These are phyloP conservation scores for Pangasius krempfi DNA, from an alignment of 2,797 vertebrate genomes.

Conservation along the genomic window DNA sequence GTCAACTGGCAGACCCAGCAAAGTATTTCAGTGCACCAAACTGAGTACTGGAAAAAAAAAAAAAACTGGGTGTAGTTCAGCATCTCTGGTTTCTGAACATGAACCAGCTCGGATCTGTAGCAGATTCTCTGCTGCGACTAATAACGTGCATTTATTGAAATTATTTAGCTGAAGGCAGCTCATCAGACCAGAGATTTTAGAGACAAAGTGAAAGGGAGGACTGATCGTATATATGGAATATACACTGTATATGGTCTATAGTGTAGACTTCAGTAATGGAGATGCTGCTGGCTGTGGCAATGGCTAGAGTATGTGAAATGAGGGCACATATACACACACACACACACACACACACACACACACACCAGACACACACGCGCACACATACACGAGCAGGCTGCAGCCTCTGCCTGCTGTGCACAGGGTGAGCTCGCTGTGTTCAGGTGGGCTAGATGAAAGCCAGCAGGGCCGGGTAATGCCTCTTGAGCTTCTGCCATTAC, in stretches of 20 bases:
- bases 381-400: constrained; percentile 8
- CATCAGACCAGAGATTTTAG: not conserved
- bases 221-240: not conserved
- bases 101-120: not conserved
- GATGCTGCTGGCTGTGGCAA: constrained; percentile 30
- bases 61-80: not conserved
- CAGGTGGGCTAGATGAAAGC: constrained; percentile 57
- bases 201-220: not conserved
- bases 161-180: not conserved
- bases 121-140: not conserved
- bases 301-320: constrained; percentile 44
- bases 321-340: constrained; percentile 36
- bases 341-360: constrained; percentile 37
- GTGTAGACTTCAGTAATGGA: constrained; percentile 1
- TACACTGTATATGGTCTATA: not conserved
- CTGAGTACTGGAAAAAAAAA: not conserved
- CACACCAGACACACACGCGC: not conserved
- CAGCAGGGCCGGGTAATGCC: constrained; percentile 39
- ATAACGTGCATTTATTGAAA: not conserved
- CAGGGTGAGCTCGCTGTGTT: constrained; percentile 49
- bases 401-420: constrained; percentile 56
- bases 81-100: not conserved
- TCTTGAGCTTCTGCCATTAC: constrained; percentile 58
- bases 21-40: not conserved
- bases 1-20: not conserved